Evolutionary conservation across 2,888 invertebrate genomes (phyloP), one percentile per base, ranked within the genome.

Genomic region (Blera fallax): DNA sequence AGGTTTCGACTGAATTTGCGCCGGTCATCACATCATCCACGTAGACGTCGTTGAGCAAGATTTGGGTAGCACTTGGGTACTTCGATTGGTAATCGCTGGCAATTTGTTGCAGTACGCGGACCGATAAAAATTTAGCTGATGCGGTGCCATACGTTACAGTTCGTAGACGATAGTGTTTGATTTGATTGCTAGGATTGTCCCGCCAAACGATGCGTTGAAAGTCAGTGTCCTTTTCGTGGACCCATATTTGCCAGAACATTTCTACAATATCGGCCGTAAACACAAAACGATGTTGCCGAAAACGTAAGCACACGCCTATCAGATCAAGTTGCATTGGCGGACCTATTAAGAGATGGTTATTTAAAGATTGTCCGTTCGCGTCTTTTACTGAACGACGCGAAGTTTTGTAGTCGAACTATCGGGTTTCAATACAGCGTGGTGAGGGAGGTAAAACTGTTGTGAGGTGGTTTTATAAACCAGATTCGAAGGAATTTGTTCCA

Each of bases 11-110:
- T 4, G 43, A 21, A 43, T 67, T 29, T 18, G 72, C 43, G 2
- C 81, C 81, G 6, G 76, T 81, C 43, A 87, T 67, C 1, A 62
- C n/a, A 27, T 88, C 87, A 67, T 88, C 87, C 3, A 88, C 87
- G 24, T 88, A 88, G 58, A 88, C 77, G 45, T 62, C 60, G 70
- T 81, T 16, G 21, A 50, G 6, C 21, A 10, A 3, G 72, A 60
- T 16, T 76, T 32, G 2, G 21, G 40, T 10, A 8, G 54, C 43
- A n/a, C 37, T 52, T 8, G 78, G 73, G 10, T 81, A 82, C 1
- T 65, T 77, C 4, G 37, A 83, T 7, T 45, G 8, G 37, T 67
- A 52, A 10, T 67, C 52, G 2, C 21, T 5, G 1, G 37, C 67
- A 3, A 67, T 8, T 48, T 65, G 45, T 7, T 32, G 14, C n/a